A percentile compares a stretch with the other conserved stretches of the same genome.
Conservation (phyloP, 1,140 invertebrate species). For the Hycleus phaleratus region DNA sequence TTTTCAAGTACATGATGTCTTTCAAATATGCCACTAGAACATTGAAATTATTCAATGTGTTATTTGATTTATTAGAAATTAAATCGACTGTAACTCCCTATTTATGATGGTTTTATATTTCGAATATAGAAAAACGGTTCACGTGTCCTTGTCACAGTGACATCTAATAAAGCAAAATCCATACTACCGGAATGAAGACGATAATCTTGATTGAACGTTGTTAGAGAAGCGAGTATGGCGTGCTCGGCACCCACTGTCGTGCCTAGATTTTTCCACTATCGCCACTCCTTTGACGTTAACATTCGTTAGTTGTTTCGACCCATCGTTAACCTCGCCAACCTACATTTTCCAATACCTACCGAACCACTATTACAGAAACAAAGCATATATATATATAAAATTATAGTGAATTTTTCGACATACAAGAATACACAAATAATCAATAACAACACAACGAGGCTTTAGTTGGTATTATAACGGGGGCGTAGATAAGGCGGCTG, state of each 20-base stretch:
- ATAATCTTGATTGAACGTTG: conserved; percentile 8
- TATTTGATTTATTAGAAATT: too few relatives aligned
- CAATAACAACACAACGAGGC: background rate
- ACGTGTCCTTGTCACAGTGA: too few relatives aligned
- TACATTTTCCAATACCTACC: background rate
- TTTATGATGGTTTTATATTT: too few relatives aligned
- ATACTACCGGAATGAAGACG: too few relatives aligned
- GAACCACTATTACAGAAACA: too few relatives aligned
- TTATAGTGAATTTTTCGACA: conserved; percentile 10
- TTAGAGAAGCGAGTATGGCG: conserved; percentile 2
- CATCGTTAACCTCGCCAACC: conserved; percentile 5
- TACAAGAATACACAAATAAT: conserved; percentile 11
- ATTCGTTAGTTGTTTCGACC: conserved; percentile 8
- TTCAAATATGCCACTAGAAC: too few relatives aligned
- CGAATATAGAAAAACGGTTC: too few relatives aligned
- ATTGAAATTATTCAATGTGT: too few relatives aligned
- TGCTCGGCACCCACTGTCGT: conserved; percentile 2
- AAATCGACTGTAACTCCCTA: too few relatives aligned
- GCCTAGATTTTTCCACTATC: background rate
- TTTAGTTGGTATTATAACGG: too few relatives aligned
- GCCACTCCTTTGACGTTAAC: conserved; percentile 10
- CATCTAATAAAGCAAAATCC: too few relatives aligned
- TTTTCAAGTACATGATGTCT: too few relatives aligned
- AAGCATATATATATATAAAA: background rate
- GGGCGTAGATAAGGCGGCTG: conserved; percentile 8